Percentiles rank a stretch among this genome's conserved stretches.
Conservation (phyloP, 53 echinoderm and acorn worm species). For the Henricia sp. region DNA sequence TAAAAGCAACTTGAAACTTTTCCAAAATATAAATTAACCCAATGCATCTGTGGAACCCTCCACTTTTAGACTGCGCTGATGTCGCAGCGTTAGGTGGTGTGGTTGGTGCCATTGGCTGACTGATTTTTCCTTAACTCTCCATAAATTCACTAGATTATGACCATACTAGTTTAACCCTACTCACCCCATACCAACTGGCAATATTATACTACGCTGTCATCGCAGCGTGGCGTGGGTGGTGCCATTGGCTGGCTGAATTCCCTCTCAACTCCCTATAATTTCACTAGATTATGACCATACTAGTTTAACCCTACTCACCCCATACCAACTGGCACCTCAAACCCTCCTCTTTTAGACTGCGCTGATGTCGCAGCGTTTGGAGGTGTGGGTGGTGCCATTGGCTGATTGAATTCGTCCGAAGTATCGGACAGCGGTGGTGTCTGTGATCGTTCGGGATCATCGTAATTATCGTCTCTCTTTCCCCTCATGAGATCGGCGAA, state of each 20-base stretch:
- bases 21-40: too few species aligned
- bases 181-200: constrained; percentile 95
- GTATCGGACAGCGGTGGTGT: constrained; percentile 76
- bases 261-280: too few species aligned
- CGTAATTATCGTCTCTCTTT: constrained; percentile 62
- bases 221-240: not conserved
- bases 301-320: constrained; percentile 83
- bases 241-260: constrained; percentile 49
- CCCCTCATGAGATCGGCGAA: constrained; percentile 81
- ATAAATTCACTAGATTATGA: too few species aligned
- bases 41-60: too few species aligned
- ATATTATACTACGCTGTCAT: constrained; percentile 2
- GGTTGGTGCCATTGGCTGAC: too few species aligned
- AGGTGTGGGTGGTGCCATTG: constrained; percentile 10
- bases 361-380: not conserved
- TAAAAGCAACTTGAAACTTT: too few species aligned
- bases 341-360: constrained; percentile 22
- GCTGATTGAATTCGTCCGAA: constrained; percentile 39
- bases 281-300: too few species aligned
- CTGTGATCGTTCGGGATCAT: constrained; percentile 86
- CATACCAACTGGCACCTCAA: constrained; percentile 87
- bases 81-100: too few species aligned
- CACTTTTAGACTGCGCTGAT: too few species aligned
- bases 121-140: too few species aligned
- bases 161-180: too few species aligned